Percentiles rank a stretch among this genome's conserved stretches.
phyloP scores from a whole-genome alignment of 2,888 invertebrate genomes.

The Coleophora flavipennella region DNA sequence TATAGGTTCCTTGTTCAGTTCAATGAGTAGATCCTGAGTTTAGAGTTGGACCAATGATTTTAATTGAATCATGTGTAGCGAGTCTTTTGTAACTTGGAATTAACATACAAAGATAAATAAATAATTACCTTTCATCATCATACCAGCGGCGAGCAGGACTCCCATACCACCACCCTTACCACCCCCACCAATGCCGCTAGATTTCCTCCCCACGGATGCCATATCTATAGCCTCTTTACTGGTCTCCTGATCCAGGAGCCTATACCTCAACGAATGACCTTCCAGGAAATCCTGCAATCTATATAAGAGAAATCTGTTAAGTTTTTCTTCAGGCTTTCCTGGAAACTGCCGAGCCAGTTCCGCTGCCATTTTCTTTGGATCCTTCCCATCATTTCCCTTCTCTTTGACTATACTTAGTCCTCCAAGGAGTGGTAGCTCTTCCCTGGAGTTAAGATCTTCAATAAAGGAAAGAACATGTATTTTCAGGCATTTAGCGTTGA shows the following conservation, averaged over 20 bases:
- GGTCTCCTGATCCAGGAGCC: constrained; percentile 76
- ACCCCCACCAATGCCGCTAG: constrained; percentile 36
- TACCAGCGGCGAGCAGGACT: constrained; percentile 65
- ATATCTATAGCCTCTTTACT: constrained; percentile 71
- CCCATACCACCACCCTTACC: constrained; percentile 43
- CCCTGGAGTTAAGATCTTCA: constrained; percentile 80
- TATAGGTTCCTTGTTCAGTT: no score
- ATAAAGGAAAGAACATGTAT: constrained; percentile 83
- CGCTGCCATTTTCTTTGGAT: constrained; percentile 75
- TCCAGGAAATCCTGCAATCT: constrained; percentile 78
- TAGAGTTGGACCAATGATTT: no score
- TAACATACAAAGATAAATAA: no score
- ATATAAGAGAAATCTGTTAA: constrained; percentile 81
- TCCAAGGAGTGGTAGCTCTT: constrained; percentile 79
- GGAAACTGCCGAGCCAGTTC: constrained; percentile 84
- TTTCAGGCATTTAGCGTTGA: constrained; percentile 83
- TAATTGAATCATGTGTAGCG: no score
- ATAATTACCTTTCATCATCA: constrained; percentile 78
- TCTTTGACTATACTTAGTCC: constrained; percentile 85
- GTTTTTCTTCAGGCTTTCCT: constrained; percentile 81
- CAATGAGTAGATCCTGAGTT: no score
- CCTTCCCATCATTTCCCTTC: constrained; percentile 46
- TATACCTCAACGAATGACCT: constrained; percentile 81
- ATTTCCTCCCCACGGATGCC: constrained; percentile 55
- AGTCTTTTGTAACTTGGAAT: no score